Conservation (phyloP, 2,888 invertebrate species). For the Trissonchulus latispiculum region DNA sequence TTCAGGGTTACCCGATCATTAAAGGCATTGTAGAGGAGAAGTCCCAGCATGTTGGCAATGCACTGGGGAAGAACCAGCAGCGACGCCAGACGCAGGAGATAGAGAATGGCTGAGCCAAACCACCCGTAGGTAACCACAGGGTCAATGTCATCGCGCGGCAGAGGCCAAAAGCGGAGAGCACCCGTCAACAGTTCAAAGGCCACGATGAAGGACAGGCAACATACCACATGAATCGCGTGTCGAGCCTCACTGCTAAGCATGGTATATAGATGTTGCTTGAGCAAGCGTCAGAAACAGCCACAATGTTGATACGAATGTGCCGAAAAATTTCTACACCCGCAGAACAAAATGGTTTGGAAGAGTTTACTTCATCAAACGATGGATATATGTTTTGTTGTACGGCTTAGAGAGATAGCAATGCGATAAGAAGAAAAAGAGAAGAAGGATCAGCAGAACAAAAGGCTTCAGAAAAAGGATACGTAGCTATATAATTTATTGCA, state of each 20-base stretch:
- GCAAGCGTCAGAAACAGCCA: too few species aligned
- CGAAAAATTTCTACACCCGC: too few species aligned
- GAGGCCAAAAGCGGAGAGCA: slow-evolving; percentile 1
- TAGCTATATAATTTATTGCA: too few species aligned
- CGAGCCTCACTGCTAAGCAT: slow-evolving; percentile 4
- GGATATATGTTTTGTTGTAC: too few species aligned
- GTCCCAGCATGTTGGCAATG: slow-evolving; percentile 48
- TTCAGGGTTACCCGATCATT: slow-evolving; percentile 77
- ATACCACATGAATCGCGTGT: slow-evolving; percentile 21
- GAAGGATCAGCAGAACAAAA: too few species aligned
- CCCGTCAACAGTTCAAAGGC: slow-evolving; percentile 20
- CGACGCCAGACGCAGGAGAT: slow-evolving; percentile 36
- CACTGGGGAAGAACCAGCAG: slow-evolving; percentile 44
- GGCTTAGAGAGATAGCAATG: too few species aligned
- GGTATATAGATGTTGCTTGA: too few species aligned
- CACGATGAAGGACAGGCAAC: slow-evolving; percentile 7
- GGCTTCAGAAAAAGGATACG: too few species aligned
- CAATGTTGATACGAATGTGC: too few species aligned
- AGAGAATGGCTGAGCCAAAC: slow-evolving; percentile 35
- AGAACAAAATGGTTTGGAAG: too few species aligned
- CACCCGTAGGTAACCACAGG: slow-evolving; percentile 33
- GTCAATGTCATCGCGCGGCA: slow-evolving; percentile 14
- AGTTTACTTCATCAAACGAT: too few species aligned
- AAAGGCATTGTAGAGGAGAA: slow-evolving; percentile 83
- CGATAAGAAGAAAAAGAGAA: too few species aligned